Evolutionary conservation across 2,113 vertebrate genomes (phyloP), one percentile per base, ranked within the genome.

Genomic region (Illadopsis cleaveri): DNA sequence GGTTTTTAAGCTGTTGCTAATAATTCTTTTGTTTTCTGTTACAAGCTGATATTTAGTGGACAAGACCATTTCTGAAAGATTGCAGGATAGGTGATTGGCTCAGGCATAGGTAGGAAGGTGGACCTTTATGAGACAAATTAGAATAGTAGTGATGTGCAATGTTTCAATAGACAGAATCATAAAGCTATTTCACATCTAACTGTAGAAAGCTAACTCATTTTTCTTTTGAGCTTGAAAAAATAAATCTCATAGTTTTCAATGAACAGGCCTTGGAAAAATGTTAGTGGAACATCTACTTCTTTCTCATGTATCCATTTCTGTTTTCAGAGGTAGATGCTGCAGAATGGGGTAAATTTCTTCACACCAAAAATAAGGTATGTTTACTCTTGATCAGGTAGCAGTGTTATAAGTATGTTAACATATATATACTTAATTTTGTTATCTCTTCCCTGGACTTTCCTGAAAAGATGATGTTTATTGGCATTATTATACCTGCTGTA

Each of bases 281-380:
- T 48, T 25, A 30, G 3, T 58, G 37, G 65, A 89, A 86, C 31
- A 50, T 95, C 53, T 86, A 12, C 62, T 89, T 57, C 28, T 68
- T 71, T 58, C 72, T 91, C 66, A 95, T 88, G 35, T 93, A 68
- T 80, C 28, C 53, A n/a, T 89, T 96, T 97, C 91, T 93, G 62
- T 97, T 94, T 98, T 95, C 97, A 99, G 99, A 99, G 83, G 98
- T 99, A 54, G 99, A 99, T 84, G 98, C 98, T 86, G 99, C 99
- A 91, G 99, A 99, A 96, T 99, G 99, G 99, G 99, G 99, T 70
- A 99, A 99, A 98, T 99, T 99, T 95, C 98, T 99, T 86, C 99
- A 99, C 98, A 99, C 99, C 84, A 99, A 99, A 98, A 99, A 98
- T 97, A 99, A 99, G 99, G 99, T 99, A 98, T 31, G 92, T 79